phyloP scores from a whole-genome alignment of 2,888 invertebrate genomes.

The Acanthopleura granulata region DNA sequence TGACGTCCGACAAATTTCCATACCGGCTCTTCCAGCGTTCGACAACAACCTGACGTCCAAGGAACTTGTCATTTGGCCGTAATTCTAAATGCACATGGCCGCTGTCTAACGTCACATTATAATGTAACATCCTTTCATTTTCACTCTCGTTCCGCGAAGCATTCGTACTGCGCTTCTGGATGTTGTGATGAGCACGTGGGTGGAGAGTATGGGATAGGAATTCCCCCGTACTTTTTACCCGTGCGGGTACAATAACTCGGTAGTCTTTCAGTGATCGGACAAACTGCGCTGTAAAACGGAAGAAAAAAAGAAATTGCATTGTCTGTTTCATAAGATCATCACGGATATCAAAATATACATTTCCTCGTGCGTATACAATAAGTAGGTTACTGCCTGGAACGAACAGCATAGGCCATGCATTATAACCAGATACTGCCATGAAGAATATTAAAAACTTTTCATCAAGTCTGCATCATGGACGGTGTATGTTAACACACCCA shows the following conservation, averaged over 20 bases:
- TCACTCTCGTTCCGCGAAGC: neutral
- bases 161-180: constrained; percentile 39
- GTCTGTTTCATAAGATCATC: no score
- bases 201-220: constrained; percentile 51
- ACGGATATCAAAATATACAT: no score
- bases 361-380: no score
- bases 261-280: constrained; percentile 41
- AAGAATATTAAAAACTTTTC: no score
- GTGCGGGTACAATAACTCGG: constrained; percentile 50
- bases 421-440: no score
- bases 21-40: constrained; percentile 75
- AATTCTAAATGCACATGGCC: constrained; percentile 67
- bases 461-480: no score
- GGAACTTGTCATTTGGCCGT: constrained; percentile 77
- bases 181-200: constrained; percentile 36
- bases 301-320: constrained; percentile 15
- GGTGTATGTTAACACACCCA: no score
- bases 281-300: constrained; percentile 50
- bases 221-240: constrained; percentile 48
- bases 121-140: constrained; percentile 42
- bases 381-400: no score
- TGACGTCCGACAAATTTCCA: constrained; percentile 52
- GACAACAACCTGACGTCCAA: constrained; percentile 80
- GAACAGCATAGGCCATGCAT: no score
- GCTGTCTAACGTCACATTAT: constrained; percentile 51